These are phyloP conservation scores for Calonectris borealis DNA, from an alignment of 2,113 vertebrate genomes.

Conservation along the genomic window DNA sequence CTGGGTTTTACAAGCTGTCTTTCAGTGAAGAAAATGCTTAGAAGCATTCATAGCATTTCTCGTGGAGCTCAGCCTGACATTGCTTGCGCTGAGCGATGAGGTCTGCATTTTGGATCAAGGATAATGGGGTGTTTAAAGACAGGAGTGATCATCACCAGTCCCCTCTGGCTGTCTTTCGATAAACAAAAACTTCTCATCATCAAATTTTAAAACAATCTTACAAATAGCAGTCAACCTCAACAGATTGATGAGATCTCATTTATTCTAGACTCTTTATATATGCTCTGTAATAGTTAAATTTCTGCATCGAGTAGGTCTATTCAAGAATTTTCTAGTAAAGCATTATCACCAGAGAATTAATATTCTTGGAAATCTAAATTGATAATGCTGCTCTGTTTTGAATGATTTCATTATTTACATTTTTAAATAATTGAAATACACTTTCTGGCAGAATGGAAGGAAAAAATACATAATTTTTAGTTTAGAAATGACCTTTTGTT, in stretches of 20 bases:
- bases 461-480: neutral
- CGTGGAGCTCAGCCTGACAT: neutral
- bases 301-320: fast-evolving
- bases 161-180: neutral
- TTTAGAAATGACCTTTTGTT: neutral
- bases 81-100: fast-evolving
- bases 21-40: neutral
- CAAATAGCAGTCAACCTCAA: neutral
- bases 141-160: neutral
- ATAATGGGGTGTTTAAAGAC: neutral
- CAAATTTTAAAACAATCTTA: slow-evolving; percentile 23
- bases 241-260: neutral
- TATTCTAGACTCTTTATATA: neutral
- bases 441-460: neutral
- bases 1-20: neutral
- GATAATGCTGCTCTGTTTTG: neutral
- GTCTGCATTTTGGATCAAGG: neutral
- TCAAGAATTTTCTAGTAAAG: neutral
- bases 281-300: neutral
- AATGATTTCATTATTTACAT: neutral
- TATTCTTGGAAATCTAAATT: neutral
- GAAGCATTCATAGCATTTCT: neutral
- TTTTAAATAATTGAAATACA: neutral
- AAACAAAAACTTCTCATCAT: neutral
- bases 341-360: neutral